phyloP scores from a whole-genome alignment of 2,113 vertebrate species.

The Donacobius atricapilla region DNA sequence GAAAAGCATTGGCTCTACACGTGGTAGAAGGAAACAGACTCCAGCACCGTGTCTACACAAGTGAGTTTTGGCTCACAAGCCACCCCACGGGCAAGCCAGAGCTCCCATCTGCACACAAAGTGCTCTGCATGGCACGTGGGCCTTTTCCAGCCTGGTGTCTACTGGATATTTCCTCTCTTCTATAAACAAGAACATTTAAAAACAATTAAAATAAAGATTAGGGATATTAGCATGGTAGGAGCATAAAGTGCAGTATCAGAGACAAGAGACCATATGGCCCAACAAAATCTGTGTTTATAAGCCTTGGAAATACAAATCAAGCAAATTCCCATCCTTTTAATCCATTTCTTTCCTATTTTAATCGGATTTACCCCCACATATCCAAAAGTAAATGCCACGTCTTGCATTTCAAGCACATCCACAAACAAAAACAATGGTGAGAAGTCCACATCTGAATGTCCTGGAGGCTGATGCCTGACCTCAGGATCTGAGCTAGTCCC shows the following conservation, averaged over 20 bases:
- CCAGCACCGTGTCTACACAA: background rate
- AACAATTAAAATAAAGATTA: slow-evolving; percentile 57
- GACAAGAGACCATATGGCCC: slow-evolving; percentile 19
- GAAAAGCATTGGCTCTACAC: background rate
- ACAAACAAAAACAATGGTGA: background rate
- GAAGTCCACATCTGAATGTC: background rate
- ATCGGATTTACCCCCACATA: background rate
- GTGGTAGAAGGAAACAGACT: background rate
- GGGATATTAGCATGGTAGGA: background rate
- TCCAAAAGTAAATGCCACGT: background rate
- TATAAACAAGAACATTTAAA: slow-evolving; percentile 55
- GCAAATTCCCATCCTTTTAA: slow-evolving; percentile 10
- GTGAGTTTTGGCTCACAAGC: background rate
- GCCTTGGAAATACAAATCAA: slow-evolving; percentile 47
- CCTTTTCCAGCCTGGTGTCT: background rate
- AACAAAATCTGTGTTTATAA: slow-evolving; percentile 19
- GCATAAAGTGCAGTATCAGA: background rate
- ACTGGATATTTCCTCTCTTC: background rate
- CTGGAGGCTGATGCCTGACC: background rate
- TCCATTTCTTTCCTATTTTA: background rate
- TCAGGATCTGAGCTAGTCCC: background rate
- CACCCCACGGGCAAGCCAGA: background rate
- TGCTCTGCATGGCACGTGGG: background rate
- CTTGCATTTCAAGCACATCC: background rate
- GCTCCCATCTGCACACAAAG: background rate